phyloP scores from a whole-genome alignment of 2,797 vertebrate species.

The Poecilia velifera region DNA sequence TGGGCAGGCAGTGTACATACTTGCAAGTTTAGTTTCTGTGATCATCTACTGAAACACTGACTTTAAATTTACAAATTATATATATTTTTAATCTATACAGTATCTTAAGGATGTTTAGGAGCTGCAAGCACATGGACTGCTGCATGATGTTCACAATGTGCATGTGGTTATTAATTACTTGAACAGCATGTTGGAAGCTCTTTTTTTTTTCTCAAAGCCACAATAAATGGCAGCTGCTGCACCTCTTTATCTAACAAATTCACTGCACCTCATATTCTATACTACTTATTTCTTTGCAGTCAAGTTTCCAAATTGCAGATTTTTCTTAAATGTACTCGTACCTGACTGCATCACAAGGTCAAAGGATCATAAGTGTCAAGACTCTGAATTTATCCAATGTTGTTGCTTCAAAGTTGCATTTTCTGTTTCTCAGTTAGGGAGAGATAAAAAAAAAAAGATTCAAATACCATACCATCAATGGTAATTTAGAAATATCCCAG shows the following conservation, averaged over 20 bases:
- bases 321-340: neutral
- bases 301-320: neutral
- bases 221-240: constrained; percentile 17
- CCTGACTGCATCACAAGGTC: neutral
- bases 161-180: constrained; percentile 7
- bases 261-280: constrained; percentile 1
- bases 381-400: neutral
- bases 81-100: neutral
- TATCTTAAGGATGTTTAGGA: neutral
- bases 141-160: neutral
- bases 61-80: neutral
- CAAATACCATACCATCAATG: neutral
- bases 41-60: neutral
- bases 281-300: neutral
- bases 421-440: constrained; percentile 59
- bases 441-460: constrained; percentile 25
- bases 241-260: constrained; percentile 19
- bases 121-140: neutral
- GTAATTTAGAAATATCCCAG: neutral
- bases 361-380: neutral
- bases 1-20: neutral
- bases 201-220: neutral
- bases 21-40: neutral
- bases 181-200: neutral
- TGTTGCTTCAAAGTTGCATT: neutral